Conservation (phyloP, 1,140 invertebrate genomes). For the Eriocheir sinensis region DNA sequence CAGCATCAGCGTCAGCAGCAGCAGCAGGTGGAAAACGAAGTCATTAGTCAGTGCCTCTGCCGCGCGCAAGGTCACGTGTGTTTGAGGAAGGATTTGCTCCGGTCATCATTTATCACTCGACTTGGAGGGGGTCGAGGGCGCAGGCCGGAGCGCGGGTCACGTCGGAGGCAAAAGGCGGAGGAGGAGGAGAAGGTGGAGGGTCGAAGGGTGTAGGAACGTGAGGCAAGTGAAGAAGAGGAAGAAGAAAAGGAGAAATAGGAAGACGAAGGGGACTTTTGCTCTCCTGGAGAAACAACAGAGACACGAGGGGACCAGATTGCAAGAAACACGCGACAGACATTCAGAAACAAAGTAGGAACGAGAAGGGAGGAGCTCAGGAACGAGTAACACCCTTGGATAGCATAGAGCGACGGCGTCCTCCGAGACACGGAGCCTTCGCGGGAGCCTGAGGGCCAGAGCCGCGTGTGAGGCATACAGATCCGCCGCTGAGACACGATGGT, state of each 20-base stretch:
- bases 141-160: not conserved
- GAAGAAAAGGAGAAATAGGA: not conserved
- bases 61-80: conserved; percentile 30
- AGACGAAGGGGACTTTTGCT: not conserved
- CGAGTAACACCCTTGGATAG: too few relatives aligned
- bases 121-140: not conserved
- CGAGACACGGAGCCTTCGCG: not conserved
- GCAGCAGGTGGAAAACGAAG: not conserved
- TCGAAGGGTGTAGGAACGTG: not conserved
- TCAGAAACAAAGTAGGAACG: not conserved
- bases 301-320: not conserved
- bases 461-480: not conserved
- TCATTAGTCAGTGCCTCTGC: not conserved
- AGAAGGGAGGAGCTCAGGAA: too few relatives aligned
- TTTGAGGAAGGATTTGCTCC: conserved; percentile 51
- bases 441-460: not conserved
- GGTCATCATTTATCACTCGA: conserved; percentile 63
- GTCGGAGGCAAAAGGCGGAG: not conserved
- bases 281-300: not conserved
- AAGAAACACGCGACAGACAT: not conserved
- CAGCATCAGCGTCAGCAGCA: not conserved
- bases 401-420: too few relatives aligned
- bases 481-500: conserved; percentile 77
- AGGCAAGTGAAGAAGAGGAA: not conserved
- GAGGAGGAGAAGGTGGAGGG: not conserved